Evolutionary conservation across 1,140 invertebrate species (phyloP).

Genomic region (Diabrotica virgifera): DNA sequence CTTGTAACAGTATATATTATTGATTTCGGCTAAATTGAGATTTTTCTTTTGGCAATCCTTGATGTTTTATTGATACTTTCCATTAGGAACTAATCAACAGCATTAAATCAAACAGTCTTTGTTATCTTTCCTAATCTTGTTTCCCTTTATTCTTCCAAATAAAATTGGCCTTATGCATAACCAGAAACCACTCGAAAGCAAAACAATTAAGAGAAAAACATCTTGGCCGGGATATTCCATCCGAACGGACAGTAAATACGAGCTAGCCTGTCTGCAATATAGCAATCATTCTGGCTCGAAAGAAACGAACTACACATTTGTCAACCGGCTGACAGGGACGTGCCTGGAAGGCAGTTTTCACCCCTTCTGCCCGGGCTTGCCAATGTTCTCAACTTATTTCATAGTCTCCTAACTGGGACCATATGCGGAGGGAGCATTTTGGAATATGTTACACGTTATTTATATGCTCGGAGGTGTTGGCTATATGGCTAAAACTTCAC

Average conservation of each 20-base stretch:
- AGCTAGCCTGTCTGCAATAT: background rate
- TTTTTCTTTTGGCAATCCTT: too few relatives aligned
- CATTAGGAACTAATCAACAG: too few relatives aligned
- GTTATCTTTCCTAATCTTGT: background rate
- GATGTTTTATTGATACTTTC: too few relatives aligned
- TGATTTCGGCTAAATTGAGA: too few relatives aligned
- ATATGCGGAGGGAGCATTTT: conserved; percentile 1
- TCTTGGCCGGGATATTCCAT: conserved; percentile 2
- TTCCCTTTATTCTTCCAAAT: background rate
- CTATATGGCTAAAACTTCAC: background rate
- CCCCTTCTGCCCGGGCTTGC: background rate
- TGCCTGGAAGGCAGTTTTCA: conserved; percentile 9
- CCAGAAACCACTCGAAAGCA: background rate
- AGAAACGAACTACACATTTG: conserved; percentile 16
- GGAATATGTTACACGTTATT: conserved; percentile 16
- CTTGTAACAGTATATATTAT: too few relatives aligned
- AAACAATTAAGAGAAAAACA: conserved; percentile 9
- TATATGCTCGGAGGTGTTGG: background rate
- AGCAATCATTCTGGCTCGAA: background rate
- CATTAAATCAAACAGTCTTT: too few relatives aligned
- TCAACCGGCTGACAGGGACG: conserved; percentile 13
- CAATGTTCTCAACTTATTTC: conserved; percentile 13
- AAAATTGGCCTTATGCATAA: background rate
- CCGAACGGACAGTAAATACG: conserved; percentile 3
- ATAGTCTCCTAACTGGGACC: conserved; percentile 10